Percentiles rank a stretch among this genome's conserved stretches.
phyloP scores from a whole-genome alignment of 2,797 vertebrate genomes.

The Cossypha polioptera region DNA sequence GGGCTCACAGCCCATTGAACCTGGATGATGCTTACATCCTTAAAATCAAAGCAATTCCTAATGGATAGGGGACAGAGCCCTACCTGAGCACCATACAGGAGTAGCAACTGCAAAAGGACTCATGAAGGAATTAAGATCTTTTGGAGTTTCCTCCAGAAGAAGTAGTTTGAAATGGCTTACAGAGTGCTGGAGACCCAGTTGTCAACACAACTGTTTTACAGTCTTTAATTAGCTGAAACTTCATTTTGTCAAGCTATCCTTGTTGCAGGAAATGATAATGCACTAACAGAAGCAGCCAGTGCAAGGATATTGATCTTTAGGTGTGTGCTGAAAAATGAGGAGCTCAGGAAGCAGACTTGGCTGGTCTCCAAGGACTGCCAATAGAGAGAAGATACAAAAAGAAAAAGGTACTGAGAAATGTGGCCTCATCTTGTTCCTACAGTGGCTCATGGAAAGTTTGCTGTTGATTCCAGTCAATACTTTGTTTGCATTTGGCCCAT shows the following conservation, averaged over 20 bases:
- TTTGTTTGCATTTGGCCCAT: fast-evolving
- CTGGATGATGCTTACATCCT: neutral
- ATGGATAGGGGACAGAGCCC: neutral
- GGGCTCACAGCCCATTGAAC: neutral
- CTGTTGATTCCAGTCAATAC: neutral
- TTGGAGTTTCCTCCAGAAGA: neutral
- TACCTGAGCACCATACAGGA: neutral
- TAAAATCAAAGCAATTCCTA: neutral
- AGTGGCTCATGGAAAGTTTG: neutral
- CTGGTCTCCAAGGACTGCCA: neutral
- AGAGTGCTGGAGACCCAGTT: neutral
- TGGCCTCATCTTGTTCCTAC: neutral
- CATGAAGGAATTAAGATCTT: neutral
- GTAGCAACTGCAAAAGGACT: neutral
- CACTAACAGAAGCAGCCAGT: neutral
- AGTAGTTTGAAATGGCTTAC: neutral
- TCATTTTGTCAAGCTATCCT: neutral
- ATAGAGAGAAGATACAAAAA: neutral
- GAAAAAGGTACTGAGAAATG: neutral
- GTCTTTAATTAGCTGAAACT: slow-evolving; percentile 1
- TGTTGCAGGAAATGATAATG: slow-evolving; percentile 23
- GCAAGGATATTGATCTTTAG: slow-evolving; percentile 27
- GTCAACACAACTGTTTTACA: neutral
- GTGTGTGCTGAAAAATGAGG: slow-evolving; percentile 4
- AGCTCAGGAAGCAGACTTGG: slow-evolving; percentile 10